Base-by-base conservation (phyloP, 2,888 invertebrate genomes). In the Nasonia oneida region DNA sequence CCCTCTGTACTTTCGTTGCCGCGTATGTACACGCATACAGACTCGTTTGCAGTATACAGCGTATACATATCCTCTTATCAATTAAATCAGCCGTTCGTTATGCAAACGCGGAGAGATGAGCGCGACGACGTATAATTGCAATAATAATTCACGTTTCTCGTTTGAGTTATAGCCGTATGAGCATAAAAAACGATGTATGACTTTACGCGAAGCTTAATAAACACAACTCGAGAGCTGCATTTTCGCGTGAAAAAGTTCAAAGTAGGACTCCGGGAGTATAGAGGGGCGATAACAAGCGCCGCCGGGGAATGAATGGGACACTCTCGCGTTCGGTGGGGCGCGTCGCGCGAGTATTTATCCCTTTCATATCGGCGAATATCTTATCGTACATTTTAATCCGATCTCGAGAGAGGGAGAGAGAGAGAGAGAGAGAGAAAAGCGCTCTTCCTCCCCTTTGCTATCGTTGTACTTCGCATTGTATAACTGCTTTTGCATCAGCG, bases 341-440 rank as follows among this genome's bases (percentile, higher is more conserved):
- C 8, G 37, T 37, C 37, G 4, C 70, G n/a, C 29, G 29, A 39
- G 37, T 73, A 14, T 39, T 82, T 75, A 57, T 37, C 18, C 74
- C 5, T 81, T 79, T 73, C 61, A 39, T 37, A n/a, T 73, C 47
- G 33, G 12, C 29, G 47, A 18, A 29, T 67, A 37, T 37, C 37
- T 37, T 42, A 15, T 70, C 70, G 53, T 80, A 18, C 12, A 47
- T 47, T 80, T 80, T 80, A 80, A 80, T 80, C 79, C 78, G 67
- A 64, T 29, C 50, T 71, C 73, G 42, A 39, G 73, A 57, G 42
- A 10, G 14, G 23, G 73, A 57, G 42, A 10, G 14, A 81, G 29
- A 29, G 29, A 29, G 29, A 29, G 29, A 29, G 29, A 29, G 29
- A 29, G 29, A 64, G 75, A 75, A 74, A 81, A 64, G 23, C 39